phyloP scores from a whole-genome alignment of 2,888 invertebrate species.

The Notodonta ziczac region DNA sequence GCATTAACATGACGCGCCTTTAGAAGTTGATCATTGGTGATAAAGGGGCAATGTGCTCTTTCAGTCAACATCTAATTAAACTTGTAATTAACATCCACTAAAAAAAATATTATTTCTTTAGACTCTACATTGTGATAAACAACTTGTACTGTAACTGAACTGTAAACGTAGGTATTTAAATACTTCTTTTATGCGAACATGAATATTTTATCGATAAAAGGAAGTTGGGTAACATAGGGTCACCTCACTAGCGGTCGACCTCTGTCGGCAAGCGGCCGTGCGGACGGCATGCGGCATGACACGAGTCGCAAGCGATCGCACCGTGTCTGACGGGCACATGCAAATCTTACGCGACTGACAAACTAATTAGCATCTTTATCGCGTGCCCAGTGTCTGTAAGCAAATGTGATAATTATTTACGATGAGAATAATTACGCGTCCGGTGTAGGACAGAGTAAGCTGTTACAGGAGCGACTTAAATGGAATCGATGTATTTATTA shows the following conservation, averaged over 20 bases:
- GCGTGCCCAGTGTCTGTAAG: constrained; percentile 27
- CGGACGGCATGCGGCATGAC: constrained; percentile 18
- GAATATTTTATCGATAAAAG: not conserved
- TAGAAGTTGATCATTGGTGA: too few species aligned
- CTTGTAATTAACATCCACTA: too few species aligned
- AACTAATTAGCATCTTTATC: constrained; percentile 50
- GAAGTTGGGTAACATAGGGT: constrained; percentile 13
- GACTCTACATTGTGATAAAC: too few species aligned
- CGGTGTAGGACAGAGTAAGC: not conserved
- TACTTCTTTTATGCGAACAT: not conserved
- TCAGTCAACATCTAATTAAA: too few species aligned
- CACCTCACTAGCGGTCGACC: constrained; percentile 40
- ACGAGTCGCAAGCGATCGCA: constrained; percentile 36
- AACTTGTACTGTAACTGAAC: not conserved
- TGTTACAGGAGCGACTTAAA: not conserved
- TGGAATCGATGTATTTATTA: too few species aligned
- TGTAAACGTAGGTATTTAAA: too few species aligned
- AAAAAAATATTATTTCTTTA: too few species aligned
- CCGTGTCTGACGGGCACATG: constrained; percentile 29
- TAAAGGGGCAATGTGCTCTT: too few species aligned
- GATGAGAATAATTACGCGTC: constrained; percentile 2
- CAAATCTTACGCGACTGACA: constrained; percentile 45
- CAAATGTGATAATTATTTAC: constrained; percentile 28
- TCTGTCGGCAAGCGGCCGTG: constrained; percentile 27
- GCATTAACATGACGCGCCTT: too few species aligned